A percentile compares a stretch with the other conserved stretches of the same genome.
phyloP scores from a whole-genome alignment of 2,113 vertebrate genomes.

The Pseudopipra pipra region DNA sequence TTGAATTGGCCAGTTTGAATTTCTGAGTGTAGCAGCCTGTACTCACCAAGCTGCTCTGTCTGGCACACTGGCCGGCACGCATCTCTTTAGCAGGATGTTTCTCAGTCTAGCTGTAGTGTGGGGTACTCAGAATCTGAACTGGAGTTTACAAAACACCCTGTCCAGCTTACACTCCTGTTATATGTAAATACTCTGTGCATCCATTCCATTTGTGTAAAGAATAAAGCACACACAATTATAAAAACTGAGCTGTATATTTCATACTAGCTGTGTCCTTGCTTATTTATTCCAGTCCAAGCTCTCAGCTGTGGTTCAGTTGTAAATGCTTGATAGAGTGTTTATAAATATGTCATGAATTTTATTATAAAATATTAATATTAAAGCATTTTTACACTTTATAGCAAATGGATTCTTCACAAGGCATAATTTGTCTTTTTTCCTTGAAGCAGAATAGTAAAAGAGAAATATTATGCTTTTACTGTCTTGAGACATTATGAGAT shows the following conservation, averaged over 20 bases:
- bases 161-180: conserved; percentile 79
- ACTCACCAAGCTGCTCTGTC: conserved; percentile 47
- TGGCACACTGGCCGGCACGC: background rate
- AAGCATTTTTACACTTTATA: conserved; percentile 78
- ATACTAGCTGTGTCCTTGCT: conserved; percentile 77
- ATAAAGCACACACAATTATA: conserved; percentile 84
- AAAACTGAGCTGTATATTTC: conserved; percentile 82
- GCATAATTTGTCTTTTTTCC: conserved; percentile 75
- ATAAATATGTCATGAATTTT: conserved; percentile 75
- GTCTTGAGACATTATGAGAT: background rate
- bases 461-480: background rate
- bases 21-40: conserved; percentile 69
- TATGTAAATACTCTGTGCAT: conserved; percentile 82
- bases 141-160: conserved; percentile 76
- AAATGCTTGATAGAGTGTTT: conserved; percentile 71
- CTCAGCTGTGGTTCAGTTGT: conserved; percentile 55
- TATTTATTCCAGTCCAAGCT: conserved; percentile 72
- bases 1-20: conserved; percentile 8
- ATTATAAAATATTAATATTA: conserved; percentile 76
- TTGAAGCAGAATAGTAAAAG: conserved; percentile 17
- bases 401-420: conserved; percentile 73
- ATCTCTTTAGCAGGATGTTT: conserved; percentile 71
- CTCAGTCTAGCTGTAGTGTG: conserved; percentile 66
- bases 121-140: conserved; percentile 63
- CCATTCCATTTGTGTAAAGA: conserved; percentile 85